Evolutionary conservation across 1,140 invertebrate genomes (phyloP), one percentile per base, ranked within the genome.

Genomic region (Mesaphorura yosii): DNA sequence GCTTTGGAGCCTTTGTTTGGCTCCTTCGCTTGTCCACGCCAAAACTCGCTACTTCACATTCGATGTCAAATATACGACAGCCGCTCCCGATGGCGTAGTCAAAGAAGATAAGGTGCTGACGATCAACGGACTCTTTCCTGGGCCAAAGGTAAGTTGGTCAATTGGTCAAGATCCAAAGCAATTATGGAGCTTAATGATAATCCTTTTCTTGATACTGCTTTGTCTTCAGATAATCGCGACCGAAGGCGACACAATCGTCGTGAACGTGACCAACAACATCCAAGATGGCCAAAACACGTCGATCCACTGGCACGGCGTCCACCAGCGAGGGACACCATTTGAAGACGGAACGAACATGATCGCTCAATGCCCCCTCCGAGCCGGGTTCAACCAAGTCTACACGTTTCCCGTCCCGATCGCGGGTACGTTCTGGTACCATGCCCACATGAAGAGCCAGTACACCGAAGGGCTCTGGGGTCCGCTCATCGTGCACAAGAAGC

Each of bases 351-450:
- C 57, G 23, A 25, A 25, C n/a, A 26, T 29, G 27, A 28, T 59
- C 7, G 48, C 52, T 6, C 57, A 59, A 26, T 59, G 57, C 31
- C 48, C 48, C 3, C 2, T 55, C 2, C 19, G 15, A n/a, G 12
- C 40, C 5, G 41, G 48, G 1, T 7, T 7, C 1, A 7, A 27
- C 0, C 48, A 55, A 41, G 22, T 25, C 15, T 59, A 59, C 29
- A 29, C 19, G 22, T 59, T 59, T 25, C 7, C 19, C 15, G n/a
- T 55, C 0, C 2, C 12, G 19, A 52, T 47, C 17, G 0, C 57
- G 14, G 52, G 52, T 41, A 54, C 52, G 4, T 55, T 51, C 39
- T 55, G 57, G 57, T 59, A 45, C 12, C 55, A 57, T 27, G 31
- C 50, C 23, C 55, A 57, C 23, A n/a, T 26, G 1, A 42, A 34